A percentile compares a stretch with the other conserved stretches of the same genome.
These are phyloP conservation scores for Xenopus laevis DNA, from an alignment of 2,113 vertebrate species.

Conservation along the genomic window DNA sequence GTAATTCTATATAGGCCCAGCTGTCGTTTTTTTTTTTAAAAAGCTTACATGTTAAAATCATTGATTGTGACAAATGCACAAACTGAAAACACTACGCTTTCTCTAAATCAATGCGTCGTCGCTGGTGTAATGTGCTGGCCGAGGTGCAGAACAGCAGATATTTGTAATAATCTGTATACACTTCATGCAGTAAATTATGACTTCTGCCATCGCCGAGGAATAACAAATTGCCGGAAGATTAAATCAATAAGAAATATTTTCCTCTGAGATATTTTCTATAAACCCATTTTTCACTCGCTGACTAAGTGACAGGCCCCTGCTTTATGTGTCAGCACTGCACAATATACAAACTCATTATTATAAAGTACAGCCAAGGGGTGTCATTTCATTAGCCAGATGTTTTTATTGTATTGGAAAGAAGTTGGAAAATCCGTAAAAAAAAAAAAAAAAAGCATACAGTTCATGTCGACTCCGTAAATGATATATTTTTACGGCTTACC, in stretches of 20 bases:
- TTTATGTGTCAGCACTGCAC: constrained; percentile 18
- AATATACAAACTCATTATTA: constrained; percentile 37
- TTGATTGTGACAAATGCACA: background rate
- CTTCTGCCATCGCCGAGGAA: constrained; percentile 14
- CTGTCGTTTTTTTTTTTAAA: too few relatives aligned
- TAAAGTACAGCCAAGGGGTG: constrained; percentile 35
- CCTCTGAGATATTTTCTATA: too few relatives aligned
- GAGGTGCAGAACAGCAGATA: background rate
- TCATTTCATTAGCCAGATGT: constrained; percentile 41
- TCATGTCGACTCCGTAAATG: constrained; percentile 9
- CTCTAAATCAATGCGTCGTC: constrained; percentile 13
- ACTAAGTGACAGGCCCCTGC: constrained; percentile 6
- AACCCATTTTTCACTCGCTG: constrained; percentile 32
- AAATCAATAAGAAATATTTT: constrained; percentile 13
- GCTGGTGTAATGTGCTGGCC: constrained; percentile 13
- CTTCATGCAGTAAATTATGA: constrained; percentile 34
- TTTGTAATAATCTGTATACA: constrained; percentile 31
- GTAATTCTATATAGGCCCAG: too few relatives aligned
- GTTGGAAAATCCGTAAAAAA: constrained; percentile 8
- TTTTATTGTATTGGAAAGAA: constrained; percentile 36
- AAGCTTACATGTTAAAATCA: background rate
- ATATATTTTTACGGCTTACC: background rate
- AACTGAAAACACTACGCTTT: background rate
- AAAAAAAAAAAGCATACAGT: constrained; percentile 1
- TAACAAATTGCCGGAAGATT: constrained; percentile 20